Base-by-base conservation (phyloP, 1,140 invertebrate genomes). In the Drosophila leontia region DNA sequence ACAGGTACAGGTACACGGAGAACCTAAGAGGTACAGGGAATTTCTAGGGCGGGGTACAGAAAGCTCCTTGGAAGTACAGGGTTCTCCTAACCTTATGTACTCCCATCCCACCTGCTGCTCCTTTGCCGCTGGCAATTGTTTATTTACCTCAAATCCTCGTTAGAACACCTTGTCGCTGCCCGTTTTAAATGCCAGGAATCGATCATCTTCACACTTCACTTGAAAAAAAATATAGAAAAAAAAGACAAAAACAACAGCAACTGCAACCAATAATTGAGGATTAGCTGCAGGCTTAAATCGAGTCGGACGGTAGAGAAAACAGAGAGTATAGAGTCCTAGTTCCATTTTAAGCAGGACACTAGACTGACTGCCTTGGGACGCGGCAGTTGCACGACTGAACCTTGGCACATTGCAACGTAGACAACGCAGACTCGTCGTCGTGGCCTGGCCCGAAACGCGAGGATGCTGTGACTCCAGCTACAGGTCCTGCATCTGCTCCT, bases 321-420 rank as follows among this genome's bases (percentile, higher is more conserved):
- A 13, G 42, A 5, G 42, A 42, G 41, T 7, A 17, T 15, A 17
- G 41, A 42, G 41, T 9, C 32, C 26, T 6, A 4, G n/a, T 12
- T 11, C 0, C 48, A 32, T 29, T 50, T n/a, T 7, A n/a, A 84
- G 65, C 81, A 56, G 53, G 53, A 80, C 71, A 80, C 80, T 79
- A 82, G 85, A 92, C 91, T 91, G 87, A 92, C 91, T 91, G 85
- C 80, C 86, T 91, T 85, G 77, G 88, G 67, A 81, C 86, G 90
- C 86, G 90, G 87, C 91, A 92, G 91, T 86, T 75, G 90, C 82
- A 86, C 88, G 87, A 92, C 91, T 92, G 86, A 92, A 71, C 61
- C 77, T 71, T 72, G 80, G 70, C 76, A 80, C 76, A 58, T 75
- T 91, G 87, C 82, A 90, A 65, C 72, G 75, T 91, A 82, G 84